Percentiles rank a stretch among this genome's conserved stretches.
phyloP scores from a whole-genome alignment of 2,888 invertebrate genomes.

The Podabrus alpinus region DNA sequence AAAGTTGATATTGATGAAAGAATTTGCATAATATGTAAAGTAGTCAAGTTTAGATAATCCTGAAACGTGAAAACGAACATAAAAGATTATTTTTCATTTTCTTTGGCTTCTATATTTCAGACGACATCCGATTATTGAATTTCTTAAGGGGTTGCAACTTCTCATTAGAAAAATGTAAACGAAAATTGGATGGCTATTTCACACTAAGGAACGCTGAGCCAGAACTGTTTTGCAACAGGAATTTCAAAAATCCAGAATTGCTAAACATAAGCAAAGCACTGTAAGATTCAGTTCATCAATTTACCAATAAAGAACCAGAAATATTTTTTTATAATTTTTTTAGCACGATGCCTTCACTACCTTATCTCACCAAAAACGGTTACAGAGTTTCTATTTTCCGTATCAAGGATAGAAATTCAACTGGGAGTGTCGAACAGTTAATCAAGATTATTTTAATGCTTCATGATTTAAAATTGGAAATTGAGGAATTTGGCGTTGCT shows the following conservation, averaged over 20 bases:
- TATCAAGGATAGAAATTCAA: conserved; percentile 70
- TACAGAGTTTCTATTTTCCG: conserved; percentile 76
- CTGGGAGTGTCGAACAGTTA: conserved; percentile 73
- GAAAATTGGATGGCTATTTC: conserved; percentile 86
- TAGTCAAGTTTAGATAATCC: too few relatives aligned
- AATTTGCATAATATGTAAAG: too few relatives aligned
- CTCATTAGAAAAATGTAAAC: conserved; percentile 82
- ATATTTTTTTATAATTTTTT: conserved; percentile 30
- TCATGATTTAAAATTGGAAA: conserved; percentile 77
- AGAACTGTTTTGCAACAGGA: conserved; percentile 79
- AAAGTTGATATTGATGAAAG: too few relatives aligned
- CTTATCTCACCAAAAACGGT: conserved; percentile 80
- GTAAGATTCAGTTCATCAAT: conserved; percentile 60
- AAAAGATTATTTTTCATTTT: neutral
- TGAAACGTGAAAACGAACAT: too few relatives aligned
- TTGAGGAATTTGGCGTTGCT: conserved; percentile 79
- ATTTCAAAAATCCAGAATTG: conserved; percentile 73
- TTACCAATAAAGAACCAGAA: neutral
- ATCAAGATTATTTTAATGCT: conserved; percentile 86
- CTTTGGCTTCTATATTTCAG: conserved; percentile 42
- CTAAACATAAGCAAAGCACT: conserved; percentile 68
- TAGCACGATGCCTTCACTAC: conserved; percentile 78
- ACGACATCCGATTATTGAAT: conserved; percentile 78
- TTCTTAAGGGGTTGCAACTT: conserved; percentile 86
- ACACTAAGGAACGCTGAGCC: conserved; percentile 83